Evolutionary conservation across 1,140 invertebrate genomes (phyloP), one percentile per base, ranked within the genome.

Genomic region (Cepaea nemoralis): DNA sequence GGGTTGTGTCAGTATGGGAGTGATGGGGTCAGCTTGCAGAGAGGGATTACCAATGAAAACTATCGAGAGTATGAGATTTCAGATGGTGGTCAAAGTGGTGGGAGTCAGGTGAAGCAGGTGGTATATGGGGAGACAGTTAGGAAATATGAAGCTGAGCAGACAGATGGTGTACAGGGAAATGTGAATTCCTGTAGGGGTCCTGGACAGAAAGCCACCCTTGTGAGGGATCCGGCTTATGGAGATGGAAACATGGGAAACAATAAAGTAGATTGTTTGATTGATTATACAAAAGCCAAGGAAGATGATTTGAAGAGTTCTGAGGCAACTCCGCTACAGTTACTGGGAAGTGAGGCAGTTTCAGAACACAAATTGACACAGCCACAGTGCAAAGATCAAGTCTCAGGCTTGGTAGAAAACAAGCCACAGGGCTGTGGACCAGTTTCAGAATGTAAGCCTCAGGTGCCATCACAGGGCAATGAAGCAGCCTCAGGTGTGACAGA

Each of bases 1-100:
- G 55, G 22, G 16, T 55, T 33, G 27, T 19, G 31, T 1, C 2
- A 31, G 33, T 27, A 31, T 63, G 27, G n/a, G 14, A 50, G 27
- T 63, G 71, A n/a, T 16, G 0, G 35, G 2, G 27, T 3, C 31
- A 50, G 2, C 59, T 59, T 50, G 50, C 3, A 77, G 24, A 37
- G 37, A 55, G 55, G 19, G 24, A 24, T 63, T n/a, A 31, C 39
- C 2, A 77, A 63, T 42, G 75, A 77, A 33, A 63, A 77, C 55
- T 63, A 77, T 42, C 59, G 33, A 31, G 39, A 63, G 8, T 77
- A 50, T 8, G 27, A 27, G 2, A 77, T 40, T 16, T 77, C 55
- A 37, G 75, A 77, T 22, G 39, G 55, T 45, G n/a, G 50, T 55
- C 24, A 55, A 12, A 48, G 35, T n/a, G 12, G 55, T 5, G 45